Evolutionary conservation across 53 echinoderm and acorn worm genomes (phyloP), one percentile per base, ranked within the genome.

Genomic region (Mesocentrotus franciscanus): DNA sequence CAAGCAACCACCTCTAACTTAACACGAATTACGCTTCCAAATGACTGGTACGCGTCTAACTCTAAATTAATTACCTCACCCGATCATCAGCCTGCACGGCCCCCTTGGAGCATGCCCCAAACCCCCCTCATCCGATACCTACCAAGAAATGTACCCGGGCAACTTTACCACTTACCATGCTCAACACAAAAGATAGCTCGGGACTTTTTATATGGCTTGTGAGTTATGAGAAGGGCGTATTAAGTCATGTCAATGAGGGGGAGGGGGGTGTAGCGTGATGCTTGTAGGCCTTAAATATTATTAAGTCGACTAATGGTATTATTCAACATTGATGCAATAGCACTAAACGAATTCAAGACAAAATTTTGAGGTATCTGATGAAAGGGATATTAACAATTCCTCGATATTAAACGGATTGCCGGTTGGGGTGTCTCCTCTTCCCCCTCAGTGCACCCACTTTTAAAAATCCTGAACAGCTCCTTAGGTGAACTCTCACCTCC

Each of bases 41-140:
- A 81, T 81, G 81, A 81, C 81, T 81, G 81, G 81, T 81, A 33
- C 81, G 81, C 81, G 81, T 81, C 81, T 81, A 81, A 81, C 81
- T 81, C 30, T 81, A 81, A 81, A 81, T 81, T 81, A 81, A 81
- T 81, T 81, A 81, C 81, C 36, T 42, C 81, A 39, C 81, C 1
- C 22, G 39, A 81, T 81, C 33, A 16, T 17, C 36, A 20, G 18
- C 81, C 42, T 9, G 42, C 39, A 36, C 81, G 42, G 11, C 29
- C 36, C 33, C 81, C 81, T 81, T 18, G 15, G 42, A 81, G 81
- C 36, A 81, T 42, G 42, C 42, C 76, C 81, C 81, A 33, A 33
- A 22, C 18, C 10, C 15, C 81, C 15, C 81, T 42, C 81, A 81
- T 20, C 42, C 42, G 81, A 81, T 36, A 81, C 81, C 81, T 39